Evolutionary conservation across 2,888 invertebrate species (phyloP).

Genomic region (Xestia c-nigrum): DNA sequence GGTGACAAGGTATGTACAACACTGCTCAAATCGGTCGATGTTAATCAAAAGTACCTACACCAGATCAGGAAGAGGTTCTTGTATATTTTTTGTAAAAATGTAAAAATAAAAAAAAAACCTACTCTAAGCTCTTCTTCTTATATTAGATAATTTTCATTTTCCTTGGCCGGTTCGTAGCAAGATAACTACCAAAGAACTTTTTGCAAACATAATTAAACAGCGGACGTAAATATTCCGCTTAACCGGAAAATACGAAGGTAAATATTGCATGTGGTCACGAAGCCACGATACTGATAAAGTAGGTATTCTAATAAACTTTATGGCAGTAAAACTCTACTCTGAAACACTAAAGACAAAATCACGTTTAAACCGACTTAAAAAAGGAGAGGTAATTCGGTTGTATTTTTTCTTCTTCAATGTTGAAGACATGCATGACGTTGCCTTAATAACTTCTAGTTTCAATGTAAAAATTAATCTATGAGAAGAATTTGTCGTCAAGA

Average conservation of each 20-base stretch:
- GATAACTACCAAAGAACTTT: not conserved
- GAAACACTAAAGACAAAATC: not conserved
- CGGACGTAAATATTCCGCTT: not conserved
- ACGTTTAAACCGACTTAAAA: no score
- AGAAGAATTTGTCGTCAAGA: no score
- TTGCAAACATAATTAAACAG: not conserved
- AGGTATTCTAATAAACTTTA: not conserved
- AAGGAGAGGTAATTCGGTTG: no score
- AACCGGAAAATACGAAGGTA: not conserved
- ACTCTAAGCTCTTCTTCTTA: no score
- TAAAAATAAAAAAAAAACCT: not conserved
- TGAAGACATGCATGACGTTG: no score
- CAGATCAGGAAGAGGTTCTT: not conserved
- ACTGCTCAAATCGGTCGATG: not conserved
- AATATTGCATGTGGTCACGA: not conserved
- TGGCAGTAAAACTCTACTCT: not conserved
- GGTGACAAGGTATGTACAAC: slow-evolving; percentile 92
- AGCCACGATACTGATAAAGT: not conserved
- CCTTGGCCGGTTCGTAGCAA: not conserved
- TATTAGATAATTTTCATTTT: not conserved
- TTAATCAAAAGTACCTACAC: no score
- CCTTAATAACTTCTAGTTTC: no score
- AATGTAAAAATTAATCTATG: no score
- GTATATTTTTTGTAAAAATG: not conserved
- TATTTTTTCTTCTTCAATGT: no score